phyloP scores from a whole-genome alignment of 2,113 vertebrate genomes.

The Manacus vitellinus region DNA sequence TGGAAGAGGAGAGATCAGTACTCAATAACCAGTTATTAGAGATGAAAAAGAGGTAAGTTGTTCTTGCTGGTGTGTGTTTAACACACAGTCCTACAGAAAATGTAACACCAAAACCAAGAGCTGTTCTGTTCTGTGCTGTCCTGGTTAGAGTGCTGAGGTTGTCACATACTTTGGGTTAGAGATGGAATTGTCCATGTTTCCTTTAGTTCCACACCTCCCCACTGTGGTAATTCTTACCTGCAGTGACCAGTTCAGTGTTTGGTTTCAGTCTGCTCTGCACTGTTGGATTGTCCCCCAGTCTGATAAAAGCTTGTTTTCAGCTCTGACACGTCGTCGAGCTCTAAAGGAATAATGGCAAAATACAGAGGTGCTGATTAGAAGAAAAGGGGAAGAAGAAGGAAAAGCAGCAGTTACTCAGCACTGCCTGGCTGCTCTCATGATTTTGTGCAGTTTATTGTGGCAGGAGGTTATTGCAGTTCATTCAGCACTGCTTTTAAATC shows the following conservation, averaged over 20 bases:
- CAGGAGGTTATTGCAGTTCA: slow-evolving; percentile 15
- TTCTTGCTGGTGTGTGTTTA: not conserved
- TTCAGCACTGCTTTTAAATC: slow-evolving; percentile 33
- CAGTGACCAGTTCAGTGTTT: slow-evolving; percentile 3
- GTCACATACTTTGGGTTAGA: not conserved
- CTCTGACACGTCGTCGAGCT: not conserved
- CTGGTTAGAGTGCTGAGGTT: not conserved
- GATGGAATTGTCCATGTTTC: not conserved
- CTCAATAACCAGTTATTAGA: slow-evolving; percentile 91
- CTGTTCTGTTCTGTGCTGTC: not conserved
- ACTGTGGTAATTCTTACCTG: not conserved
- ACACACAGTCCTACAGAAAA: not conserved
- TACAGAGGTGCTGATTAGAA: not conserved
- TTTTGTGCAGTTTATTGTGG: not conserved
- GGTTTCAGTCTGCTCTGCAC: not conserved
- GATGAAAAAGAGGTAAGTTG: slow-evolving; percentile 90
- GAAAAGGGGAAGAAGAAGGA: not conserved
- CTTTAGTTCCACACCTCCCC: not conserved
- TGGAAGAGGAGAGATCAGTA: slow-evolving; percentile 88
- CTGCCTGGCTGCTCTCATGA: not conserved
- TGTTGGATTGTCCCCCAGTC: not conserved
- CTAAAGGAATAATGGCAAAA: not conserved
- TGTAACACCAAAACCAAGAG: not conserved
- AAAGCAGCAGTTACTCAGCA: not conserved
- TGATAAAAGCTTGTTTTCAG: not conserved